Evolutionary conservation across 2,888 invertebrate species (phyloP), one percentile per base, ranked within the genome.

Genomic region (Nomada fabriciana): DNA sequence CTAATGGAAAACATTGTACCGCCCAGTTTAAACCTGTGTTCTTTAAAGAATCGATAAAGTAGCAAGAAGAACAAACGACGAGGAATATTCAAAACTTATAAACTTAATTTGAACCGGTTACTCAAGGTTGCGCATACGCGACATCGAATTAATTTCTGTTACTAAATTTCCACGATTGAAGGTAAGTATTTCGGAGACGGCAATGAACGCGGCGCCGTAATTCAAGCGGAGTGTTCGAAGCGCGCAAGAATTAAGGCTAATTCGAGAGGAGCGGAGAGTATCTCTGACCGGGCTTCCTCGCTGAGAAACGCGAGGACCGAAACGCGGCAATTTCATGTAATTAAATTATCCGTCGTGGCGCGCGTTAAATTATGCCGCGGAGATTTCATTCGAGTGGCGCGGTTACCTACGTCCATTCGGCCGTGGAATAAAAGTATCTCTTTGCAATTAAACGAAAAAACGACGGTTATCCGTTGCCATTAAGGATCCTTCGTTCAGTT

Each of bases 291-390:
- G 50, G 47, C 57, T 77, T 47, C 29, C 72, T 29, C 59, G 13
- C 47, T n/a, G 55, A 55, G 36, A 68, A n/a, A 42, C 23, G 7
- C 47, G 52, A 1, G 11, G 61, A 61, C 61, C 36, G 55, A 80
- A 80, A 42, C 57, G 63, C 72, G 18, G 57, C 59, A 69, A 71
- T 82, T 68, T 43, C 67, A 59, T 36, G 73, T 83, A 83, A 83
- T 83, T 82, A 83, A 83, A 82, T 82, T 77, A 74, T 70, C 77
- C 67, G 70, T 42, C 61, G 55, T 36, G 53, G 42, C 65, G 67
- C 18, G 53, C 64, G 20, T 61, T 71, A 57, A 82, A 77, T 77
- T 83, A 82, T 63, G 29, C 52, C 20, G 47, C 72, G 43, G 65
- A 20, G 61, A 77, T 83, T 73, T 65, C 29, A 25, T 67, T 70